phyloP scores from a whole-genome alignment of 1,140 invertebrate genomes.

The Pygmarrhopalites habei region DNA sequence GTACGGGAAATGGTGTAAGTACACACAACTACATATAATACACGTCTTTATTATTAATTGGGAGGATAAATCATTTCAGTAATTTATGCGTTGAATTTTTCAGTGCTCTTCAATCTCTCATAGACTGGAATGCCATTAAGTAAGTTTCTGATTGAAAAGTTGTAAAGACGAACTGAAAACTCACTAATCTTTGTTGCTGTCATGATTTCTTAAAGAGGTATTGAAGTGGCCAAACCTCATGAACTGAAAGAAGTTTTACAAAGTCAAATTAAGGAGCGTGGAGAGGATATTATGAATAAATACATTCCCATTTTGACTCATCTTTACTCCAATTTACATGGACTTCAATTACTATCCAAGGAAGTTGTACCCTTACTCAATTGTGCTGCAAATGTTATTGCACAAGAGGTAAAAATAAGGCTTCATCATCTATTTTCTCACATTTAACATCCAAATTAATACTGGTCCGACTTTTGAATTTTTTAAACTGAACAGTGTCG shows the following conservation, averaged over 20 bases:
- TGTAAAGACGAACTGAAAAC: no score
- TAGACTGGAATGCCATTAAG: conserved; percentile 12
- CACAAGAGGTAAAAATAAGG: conserved; percentile 20
- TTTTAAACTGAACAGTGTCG: conserved; percentile 16
- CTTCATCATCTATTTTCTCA: background rate
- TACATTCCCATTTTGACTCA: conserved; percentile 19
- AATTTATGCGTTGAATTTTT: no score
- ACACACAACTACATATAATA: no score
- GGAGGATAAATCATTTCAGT: no score
- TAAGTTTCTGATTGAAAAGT: background rate
- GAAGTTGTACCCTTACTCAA: conserved; percentile 14
- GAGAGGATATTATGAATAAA: conserved; percentile 28
- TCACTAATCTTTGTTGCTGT: no score
- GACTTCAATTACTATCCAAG: background rate
- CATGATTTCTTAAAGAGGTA: background rate
- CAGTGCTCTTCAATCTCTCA: conserved; percentile 14
- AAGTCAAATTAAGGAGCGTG: conserved; percentile 24
- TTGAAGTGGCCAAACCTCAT: conserved; percentile 24
- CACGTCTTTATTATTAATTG: no score
- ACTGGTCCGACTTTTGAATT: no score
- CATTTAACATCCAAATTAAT: background rate
- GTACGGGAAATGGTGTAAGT: no score
- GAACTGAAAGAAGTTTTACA: conserved; percentile 31
- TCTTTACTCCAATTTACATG: conserved; percentile 20
- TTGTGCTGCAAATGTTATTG: conserved; percentile 28